Evolutionary conservation across 2,888 invertebrate genomes (phyloP).

Genomic region (Drosophila tanythrix): DNA sequence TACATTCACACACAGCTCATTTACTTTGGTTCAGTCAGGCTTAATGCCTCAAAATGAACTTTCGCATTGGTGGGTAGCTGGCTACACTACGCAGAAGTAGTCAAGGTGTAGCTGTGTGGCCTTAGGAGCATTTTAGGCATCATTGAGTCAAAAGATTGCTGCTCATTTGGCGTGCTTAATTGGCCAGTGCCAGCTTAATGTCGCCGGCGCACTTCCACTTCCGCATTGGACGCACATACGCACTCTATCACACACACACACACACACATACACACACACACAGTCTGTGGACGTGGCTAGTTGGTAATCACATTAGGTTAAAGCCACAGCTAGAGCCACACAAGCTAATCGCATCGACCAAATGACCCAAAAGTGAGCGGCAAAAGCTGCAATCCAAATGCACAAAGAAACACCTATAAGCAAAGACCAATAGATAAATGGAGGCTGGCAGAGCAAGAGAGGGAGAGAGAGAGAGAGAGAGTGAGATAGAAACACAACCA

Average conservation of each 20-base stretch:
- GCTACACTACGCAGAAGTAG: conserved; percentile 5
- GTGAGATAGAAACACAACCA: conserved; percentile 7
- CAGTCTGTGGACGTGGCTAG: conserved; percentile 34
- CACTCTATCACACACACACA: conserved; percentile 11
- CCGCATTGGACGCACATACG: conserved; percentile 22
- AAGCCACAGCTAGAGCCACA: conserved; percentile 41
- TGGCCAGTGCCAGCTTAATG: conserved; percentile 78
- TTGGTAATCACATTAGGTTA: conserved; percentile 32
- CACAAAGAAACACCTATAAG: background rate
- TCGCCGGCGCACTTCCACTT: conserved; percentile 61
- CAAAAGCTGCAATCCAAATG: conserved; percentile 61
- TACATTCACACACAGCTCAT: conserved; percentile 30
- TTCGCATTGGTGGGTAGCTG: conserved; percentile 9
- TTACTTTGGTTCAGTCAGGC: conserved; percentile 46
- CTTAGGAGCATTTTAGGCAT: conserved; percentile 60
- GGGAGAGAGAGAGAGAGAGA: background rate
- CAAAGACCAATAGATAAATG: background rate
- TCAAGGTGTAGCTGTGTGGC: conserved; percentile 35
- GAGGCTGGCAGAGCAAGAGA: background rate
- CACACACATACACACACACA: conserved; percentile 15
- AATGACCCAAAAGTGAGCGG: conserved; percentile 71
- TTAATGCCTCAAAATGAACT: conserved; percentile 59
- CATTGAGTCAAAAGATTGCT: conserved; percentile 77
- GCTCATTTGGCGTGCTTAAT: conserved; percentile 75
- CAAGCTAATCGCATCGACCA: conserved; percentile 68